Percentiles rank a stretch among this genome's conserved stretches.
phyloP scores from a whole-genome alignment of 2,797 vertebrate genomes.

The Syndactyla subalaris region DNA sequence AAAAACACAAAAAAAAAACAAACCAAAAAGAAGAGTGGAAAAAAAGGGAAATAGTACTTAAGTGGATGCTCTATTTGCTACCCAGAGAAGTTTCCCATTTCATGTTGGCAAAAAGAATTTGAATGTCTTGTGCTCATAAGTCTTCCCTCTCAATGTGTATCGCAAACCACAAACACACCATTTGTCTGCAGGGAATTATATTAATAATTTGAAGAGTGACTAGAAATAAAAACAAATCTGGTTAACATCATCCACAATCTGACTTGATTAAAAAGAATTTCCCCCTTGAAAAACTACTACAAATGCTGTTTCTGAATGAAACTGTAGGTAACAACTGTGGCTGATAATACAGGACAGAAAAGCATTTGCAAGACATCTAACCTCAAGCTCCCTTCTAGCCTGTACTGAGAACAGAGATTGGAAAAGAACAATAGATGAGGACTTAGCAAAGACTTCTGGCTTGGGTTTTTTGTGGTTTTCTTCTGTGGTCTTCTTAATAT shows the following conservation, averaged over 20 bases:
- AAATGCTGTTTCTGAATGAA: constrained; percentile 8
- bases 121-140: not conserved
- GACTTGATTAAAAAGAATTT: constrained; percentile 39
- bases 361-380: not conserved
- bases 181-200: constrained; percentile 17
- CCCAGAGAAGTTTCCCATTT: not conserved
- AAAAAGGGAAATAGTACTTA: not conserved
- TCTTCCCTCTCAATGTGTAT: not conserved
- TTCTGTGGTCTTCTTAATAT: not conserved
- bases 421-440: not conserved
- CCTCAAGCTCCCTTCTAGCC: not conserved
- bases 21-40: too few species aligned
- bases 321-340: not conserved
- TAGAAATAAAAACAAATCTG: constrained; percentile 39
- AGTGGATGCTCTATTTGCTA: not conserved
- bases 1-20: too few species aligned
- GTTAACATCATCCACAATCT: not conserved
- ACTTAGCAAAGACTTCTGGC: not conserved
- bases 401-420: not conserved
- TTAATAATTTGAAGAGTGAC: constrained; percentile 30
- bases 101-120: not conserved
- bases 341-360: not conserved
- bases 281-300: not conserved
- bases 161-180: not conserved
- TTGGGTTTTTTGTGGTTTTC: not conserved